phyloP scores from a whole-genome alignment of 92 coral and sea anemone species.

The Umimayanthus chanpuru region DNA sequence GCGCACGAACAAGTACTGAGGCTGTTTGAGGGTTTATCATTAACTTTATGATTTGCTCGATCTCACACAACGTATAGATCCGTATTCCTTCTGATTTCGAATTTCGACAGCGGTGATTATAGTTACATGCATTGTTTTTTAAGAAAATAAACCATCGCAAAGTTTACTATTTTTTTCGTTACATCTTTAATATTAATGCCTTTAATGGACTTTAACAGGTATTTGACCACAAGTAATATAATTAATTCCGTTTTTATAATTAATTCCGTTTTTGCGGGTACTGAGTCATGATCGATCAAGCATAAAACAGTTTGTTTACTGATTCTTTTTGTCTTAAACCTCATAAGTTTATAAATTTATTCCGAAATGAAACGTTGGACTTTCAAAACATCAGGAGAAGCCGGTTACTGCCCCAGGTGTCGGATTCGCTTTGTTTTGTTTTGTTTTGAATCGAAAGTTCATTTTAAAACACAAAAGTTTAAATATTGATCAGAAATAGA shows the following conservation, averaged over 20 bases:
- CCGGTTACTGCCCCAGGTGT: background rate
- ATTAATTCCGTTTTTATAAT: no score
- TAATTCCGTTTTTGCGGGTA: no score
- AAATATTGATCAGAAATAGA: constrained; percentile 3
- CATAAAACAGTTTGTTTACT: background rate
- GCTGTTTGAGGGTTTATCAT: background rate
- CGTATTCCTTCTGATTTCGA: background rate
- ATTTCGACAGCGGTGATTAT: background rate
- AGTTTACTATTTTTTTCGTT: no score
- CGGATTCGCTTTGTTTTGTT: background rate
- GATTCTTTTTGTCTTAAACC: background rate
- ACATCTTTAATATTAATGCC: background rate
- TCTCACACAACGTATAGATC: no score
- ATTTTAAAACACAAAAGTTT: background rate
- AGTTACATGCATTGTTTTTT: background rate
- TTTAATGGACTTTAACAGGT: background rate
- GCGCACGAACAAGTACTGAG: background rate
- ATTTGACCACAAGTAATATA: background rate
- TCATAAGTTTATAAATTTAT: background rate
- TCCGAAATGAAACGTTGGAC: background rate
- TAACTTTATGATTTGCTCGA: background rate
- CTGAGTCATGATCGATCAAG: background rate
- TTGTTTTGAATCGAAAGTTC: background rate
- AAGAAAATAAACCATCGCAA: no score
- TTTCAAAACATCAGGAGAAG: background rate